Conservation (phyloP, 2,113 vertebrate genomes). For the Aptenodytes patagonicus region DNA sequence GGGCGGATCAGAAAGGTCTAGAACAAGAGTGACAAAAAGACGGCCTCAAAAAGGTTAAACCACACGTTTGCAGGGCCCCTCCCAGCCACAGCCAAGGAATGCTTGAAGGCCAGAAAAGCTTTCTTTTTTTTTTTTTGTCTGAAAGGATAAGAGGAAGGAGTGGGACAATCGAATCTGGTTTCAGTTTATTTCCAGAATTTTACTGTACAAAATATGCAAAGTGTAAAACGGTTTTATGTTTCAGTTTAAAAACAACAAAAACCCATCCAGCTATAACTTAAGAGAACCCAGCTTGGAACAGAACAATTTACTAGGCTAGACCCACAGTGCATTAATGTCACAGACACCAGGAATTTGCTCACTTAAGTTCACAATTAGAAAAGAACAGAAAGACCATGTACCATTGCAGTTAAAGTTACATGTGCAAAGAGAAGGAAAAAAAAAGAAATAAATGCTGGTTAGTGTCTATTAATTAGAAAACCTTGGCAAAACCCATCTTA, state of each 20-base stretch:
- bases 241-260: conserved; percentile 56
- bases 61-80: conserved; percentile 5
- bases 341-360: conserved; percentile 39
- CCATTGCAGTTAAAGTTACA: conserved; percentile 5
- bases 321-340: conserved; percentile 44
- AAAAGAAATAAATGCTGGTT: conserved; percentile 28
- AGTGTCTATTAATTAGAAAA: conserved; percentile 26
- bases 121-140: background rate
- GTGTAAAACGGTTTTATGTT: conserved; percentile 64
- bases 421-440: background rate
- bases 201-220: conserved; percentile 73
- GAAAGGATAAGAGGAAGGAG: conserved; percentile 16
- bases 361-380: conserved; percentile 17
- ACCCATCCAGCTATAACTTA: conserved; percentile 57
- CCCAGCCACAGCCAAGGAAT: background rate
- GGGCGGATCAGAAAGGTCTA: background rate
- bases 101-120: background rate
- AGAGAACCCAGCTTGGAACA: conserved; percentile 58
- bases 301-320: conserved; percentile 52
- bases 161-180: conserved; percentile 24
- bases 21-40: background rate
- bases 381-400: conserved; percentile 23
- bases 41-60: conserved; percentile 4
- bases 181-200: conserved; percentile 74
- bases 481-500: conserved; percentile 18